These are phyloP conservation scores for Malurus elegans DNA, from an alignment of 2,113 vertebrate genomes.

Conservation along the genomic window DNA sequence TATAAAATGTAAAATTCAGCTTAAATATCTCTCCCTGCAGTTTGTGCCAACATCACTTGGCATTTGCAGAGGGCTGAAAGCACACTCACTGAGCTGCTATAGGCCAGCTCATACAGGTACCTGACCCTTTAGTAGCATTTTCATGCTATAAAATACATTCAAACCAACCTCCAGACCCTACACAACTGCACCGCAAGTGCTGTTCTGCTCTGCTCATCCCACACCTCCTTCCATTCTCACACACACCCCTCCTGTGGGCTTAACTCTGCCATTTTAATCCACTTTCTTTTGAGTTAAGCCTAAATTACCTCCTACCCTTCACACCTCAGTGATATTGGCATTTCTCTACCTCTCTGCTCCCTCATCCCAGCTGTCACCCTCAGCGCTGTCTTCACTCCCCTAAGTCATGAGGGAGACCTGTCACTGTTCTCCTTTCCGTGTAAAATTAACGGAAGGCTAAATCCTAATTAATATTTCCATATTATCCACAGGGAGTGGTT, in stretches of 20 bases:
- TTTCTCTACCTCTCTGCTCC: neutral
- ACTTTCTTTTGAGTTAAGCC: neutral
- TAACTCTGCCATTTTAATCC: neutral
- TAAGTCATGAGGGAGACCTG: neutral
- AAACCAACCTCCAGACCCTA: neutral
- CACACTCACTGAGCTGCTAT: neutral
- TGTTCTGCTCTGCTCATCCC: neutral
- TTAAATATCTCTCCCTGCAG: neutral
- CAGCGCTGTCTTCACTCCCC: neutral
- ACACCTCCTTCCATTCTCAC: neutral
- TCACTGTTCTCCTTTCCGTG: neutral
- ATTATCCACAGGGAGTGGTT: neutral
- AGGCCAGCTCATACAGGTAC: neutral
- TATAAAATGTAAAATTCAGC: neutral
- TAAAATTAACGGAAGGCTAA: neutral
- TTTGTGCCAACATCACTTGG: neutral
- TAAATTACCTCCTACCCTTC: neutral
- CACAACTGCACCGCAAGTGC: neutral
- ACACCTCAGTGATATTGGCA: neutral
- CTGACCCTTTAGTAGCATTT: neutral
- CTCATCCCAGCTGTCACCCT: neutral
- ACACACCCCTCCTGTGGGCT: neutral
- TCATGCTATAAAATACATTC: neutral
- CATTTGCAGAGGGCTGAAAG: neutral
- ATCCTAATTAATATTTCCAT: neutral